Evolutionary conservation across 2,888 invertebrate genomes (phyloP).

Genomic region (Epirrhoe alternata): DNA sequence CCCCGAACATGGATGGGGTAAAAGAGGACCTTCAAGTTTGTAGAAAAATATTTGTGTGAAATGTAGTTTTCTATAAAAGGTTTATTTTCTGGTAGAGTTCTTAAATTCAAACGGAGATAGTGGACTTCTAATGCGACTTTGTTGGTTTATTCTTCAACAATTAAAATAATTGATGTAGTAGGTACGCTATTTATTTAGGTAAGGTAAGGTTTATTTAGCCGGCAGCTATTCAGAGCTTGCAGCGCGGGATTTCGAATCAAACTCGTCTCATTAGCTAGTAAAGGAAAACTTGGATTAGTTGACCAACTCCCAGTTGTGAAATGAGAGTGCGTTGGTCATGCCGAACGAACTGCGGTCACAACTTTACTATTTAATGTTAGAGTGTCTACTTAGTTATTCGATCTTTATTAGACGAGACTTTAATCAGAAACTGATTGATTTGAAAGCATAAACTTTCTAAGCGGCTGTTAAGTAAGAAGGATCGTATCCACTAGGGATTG

Average conservation of each 20-base stretch:
- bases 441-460: background rate
- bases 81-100: no score
- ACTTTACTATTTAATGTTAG: constrained; percentile 33
- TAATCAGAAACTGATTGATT: background rate
- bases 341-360: constrained; percentile 27
- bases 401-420: constrained; percentile 4
- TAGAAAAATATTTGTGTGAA: background rate
- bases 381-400: constrained; percentile 15
- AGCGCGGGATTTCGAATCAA: constrained; percentile 76
- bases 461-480: background rate
- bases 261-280: constrained; percentile 82
- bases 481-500: background rate
- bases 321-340: constrained; percentile 58
- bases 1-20: background rate
- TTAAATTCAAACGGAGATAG: background rate
- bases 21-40: background rate
- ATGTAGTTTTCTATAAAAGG: no score
- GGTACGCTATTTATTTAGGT: constrained; percentile 8
- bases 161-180: constrained; percentile 4
- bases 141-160: constrained; percentile 8
- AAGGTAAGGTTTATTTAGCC: constrained; percentile 21
- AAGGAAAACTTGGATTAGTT: constrained; percentile 85
- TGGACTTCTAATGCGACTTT: background rate
- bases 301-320: constrained; percentile 73
- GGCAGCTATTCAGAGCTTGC: constrained; percentile 45